Base-by-base conservation (phyloP, 2,113 vertebrate species). In the Corythornis vintsioides region DNA sequence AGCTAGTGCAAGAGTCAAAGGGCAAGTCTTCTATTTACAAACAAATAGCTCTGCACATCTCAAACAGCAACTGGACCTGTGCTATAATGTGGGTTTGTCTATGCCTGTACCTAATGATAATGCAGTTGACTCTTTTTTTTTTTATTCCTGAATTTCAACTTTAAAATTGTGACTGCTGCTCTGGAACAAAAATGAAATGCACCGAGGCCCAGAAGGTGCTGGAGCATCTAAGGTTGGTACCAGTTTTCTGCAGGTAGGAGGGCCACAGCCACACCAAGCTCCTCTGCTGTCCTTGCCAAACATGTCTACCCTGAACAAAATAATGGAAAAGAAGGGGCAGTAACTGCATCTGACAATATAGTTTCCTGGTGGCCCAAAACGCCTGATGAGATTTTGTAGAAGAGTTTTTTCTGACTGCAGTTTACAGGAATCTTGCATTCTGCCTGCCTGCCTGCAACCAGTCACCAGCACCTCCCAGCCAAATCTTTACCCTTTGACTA, bases 181-280 rank as follows among this genome's bases (percentile, higher is more conserved):
- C 38, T 48, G 29, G 40, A 50, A 83, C 64, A 65, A 40, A 72
- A 85, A 75, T 7, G 4, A 65, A 88, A 50, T 0, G 2, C 47
- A 38, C 1, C 9, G 13, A 5, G 10, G 26, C 20, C 43, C 25
- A 55, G 19, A 38, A 82, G 11, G 33, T 61, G 21, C 53, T 52
- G 40, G 5, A 47, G 83, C 20, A 75, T 2, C 16, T 24, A 31
- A 9, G 17, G 42, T 5, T 4, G 6, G 31, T 33, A 38, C 6
- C 2, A 12, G 15, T 17, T 50, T 71, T 60, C 26, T 8, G 6
- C 55, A 80, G 53, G n/a, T 9, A 73, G 13, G 28, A 50, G 26
- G 33, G 13, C n/a, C 7, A 15, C 4, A 7, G 48, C 22, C 3
- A 8, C 43, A 64, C 22, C 0, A 0, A 67, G 47, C 20, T 89